Conservation (phyloP, 2,888 invertebrate genomes). For the Campoplex capitator region DNA sequence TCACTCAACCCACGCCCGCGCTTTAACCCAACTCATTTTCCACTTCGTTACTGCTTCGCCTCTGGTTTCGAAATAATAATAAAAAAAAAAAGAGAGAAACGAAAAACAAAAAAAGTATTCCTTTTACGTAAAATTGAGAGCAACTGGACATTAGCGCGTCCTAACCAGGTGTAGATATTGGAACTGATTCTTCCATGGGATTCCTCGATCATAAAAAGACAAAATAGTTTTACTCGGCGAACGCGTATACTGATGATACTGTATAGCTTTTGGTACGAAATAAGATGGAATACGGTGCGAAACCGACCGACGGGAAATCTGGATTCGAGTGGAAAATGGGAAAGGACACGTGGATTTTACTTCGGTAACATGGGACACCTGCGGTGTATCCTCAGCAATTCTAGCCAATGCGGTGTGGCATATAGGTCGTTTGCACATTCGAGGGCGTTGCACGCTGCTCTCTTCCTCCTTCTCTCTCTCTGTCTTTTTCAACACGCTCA, state of each 20-base stretch:
- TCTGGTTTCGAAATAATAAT: background rate
- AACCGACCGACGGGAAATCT: background rate
- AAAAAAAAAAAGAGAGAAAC: no score
- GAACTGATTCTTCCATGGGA: background rate
- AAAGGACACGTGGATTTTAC: slow-evolving; percentile 12
- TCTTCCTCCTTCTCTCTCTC: background rate
- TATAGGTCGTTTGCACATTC: background rate
- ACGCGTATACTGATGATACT: background rate
- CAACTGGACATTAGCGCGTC: background rate
- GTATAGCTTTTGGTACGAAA: background rate
- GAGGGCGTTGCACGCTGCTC: background rate
- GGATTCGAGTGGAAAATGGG: background rate
- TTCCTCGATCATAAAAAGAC: background rate
- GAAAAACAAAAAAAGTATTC: background rate
- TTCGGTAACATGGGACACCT: background rate
- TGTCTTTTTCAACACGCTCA: slow-evolving; percentile 10
- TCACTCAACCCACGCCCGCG: slow-evolving; percentile 15
- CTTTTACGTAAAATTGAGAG: background rate
- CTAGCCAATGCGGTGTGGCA: background rate
- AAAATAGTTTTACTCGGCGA: background rate
- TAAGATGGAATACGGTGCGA: background rate
- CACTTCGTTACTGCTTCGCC: slow-evolving; percentile 18
- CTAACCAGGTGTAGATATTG: background rate
- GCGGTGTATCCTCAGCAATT: background rate
- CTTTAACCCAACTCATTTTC: slow-evolving; percentile 50